Evolutionary conservation across 2,113 vertebrate species (phyloP), one percentile per base, ranked within the genome.

Genomic region (Ptilorrhoa leucosticta): DNA sequence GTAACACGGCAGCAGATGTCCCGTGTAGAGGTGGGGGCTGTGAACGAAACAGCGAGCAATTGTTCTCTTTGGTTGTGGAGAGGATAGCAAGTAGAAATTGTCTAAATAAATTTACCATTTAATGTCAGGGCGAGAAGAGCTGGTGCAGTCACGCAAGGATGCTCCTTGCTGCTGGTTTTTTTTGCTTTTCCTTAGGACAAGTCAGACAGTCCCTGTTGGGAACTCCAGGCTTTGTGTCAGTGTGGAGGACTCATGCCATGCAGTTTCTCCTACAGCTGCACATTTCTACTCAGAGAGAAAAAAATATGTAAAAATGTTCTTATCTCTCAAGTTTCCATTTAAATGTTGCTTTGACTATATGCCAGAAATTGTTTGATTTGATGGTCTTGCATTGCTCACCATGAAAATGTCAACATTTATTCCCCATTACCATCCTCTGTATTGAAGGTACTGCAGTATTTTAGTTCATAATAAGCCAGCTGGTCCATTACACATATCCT

Each of bases 291-390:
- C 9, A 10, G 64, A 57, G 37, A 5, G 51, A 87, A 83, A 42
- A 71, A 88, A 94, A 85, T 64, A 58, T 28, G 89, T 88, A 81
- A 97, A 97, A 94, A 87, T 93, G 70, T 96, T 96, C 93, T 96
- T 94, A 91, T 44, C 27, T 2, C 83, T 87, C 4, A 6, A 91
- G 72, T 97, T 96, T 94, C 73, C 69, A 83, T 84, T 92, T 84
- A 70, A 80, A 89, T 11, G 9, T 37, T 95, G 83, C 94, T 97
- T 96, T 98, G 96, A 97, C 68, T 96, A 69, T 88, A 77, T 93
- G 92, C 95, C 95, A 96, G 81, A 87, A 96, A 94, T 63, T 81
- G 83, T 94, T 94, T 96, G 95, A 96, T 95, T 89, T 94, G 94
- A 97, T 96, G 91, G 94, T 75, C 89, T 96, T 92, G 71, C 83